A percentile compares a stretch with the other conserved stretches of the same genome.
phyloP scores from a whole-genome alignment of 2,113 vertebrate species.

The Bujurquina vittata region DNA sequence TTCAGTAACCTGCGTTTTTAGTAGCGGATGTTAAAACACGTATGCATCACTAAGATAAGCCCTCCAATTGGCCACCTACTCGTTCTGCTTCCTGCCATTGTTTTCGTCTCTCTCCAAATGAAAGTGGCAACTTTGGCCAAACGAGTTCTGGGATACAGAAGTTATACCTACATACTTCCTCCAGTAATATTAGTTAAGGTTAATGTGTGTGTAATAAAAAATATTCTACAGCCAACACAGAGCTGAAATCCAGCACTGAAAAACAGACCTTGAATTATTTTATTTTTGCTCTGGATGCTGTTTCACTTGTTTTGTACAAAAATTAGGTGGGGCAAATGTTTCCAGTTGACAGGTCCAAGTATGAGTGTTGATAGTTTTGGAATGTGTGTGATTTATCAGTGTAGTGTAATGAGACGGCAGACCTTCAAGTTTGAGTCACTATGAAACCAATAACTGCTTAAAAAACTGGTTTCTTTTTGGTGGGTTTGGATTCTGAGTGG shows the following conservation, averaged over 20 bases:
- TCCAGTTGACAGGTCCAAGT: neutral
- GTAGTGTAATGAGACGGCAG: neutral
- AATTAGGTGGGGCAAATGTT: neutral
- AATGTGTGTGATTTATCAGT: neutral
- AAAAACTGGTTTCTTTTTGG: neutral
- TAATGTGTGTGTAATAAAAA: neutral
- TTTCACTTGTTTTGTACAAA: neutral
- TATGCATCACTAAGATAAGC: constrained; percentile 5
- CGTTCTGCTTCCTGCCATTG: constrained; percentile 25
- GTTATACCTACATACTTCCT: neutral
- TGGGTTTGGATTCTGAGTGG: neutral
- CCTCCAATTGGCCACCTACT: neutral
- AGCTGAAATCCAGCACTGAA: neutral
- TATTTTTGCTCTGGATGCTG: neutral
- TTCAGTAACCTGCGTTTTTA: neutral
- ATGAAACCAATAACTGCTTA: constrained; percentile 24
- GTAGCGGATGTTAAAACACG: neutral
- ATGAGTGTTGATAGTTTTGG: neutral
- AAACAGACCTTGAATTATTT: neutral
- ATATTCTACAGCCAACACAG: neutral
- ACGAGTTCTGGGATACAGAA: neutral
- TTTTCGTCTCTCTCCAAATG: constrained; percentile 6
- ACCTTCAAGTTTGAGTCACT: neutral
- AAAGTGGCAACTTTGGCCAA: neutral
- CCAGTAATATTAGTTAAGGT: neutral